These are phyloP conservation scores for Araneus ventricosus DNA, from an alignment of 1,140 invertebrate genomes.

Conservation along the genomic window DNA sequence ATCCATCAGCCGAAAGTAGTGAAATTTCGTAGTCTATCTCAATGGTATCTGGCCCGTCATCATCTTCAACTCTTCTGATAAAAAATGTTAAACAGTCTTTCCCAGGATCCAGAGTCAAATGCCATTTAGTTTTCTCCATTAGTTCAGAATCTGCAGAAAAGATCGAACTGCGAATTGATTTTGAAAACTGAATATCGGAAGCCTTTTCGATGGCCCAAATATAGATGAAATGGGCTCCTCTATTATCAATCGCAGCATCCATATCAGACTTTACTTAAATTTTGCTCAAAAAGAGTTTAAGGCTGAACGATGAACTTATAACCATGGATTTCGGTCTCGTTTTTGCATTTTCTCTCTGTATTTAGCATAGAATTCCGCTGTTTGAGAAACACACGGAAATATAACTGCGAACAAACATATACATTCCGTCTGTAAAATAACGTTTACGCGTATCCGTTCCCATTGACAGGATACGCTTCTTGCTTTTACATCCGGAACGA, in stretches of 20 bases:
- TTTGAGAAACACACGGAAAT: too few relatives aligned
- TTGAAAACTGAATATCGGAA: background rate
- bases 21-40: background rate
- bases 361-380: too few relatives aligned
- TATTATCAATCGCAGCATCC: background rate
- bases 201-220: background rate
- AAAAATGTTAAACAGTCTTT: background rate
- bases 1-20: background rate
- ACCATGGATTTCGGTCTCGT: too few relatives aligned
- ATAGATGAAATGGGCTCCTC: background rate
- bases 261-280: background rate
- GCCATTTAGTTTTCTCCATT: background rate
- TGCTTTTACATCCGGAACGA: too few relatives aligned
- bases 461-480: too few relatives aligned
- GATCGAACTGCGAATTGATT: background rate
- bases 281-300: too few relatives aligned
- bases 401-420: too few relatives aligned
- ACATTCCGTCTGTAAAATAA: too few relatives aligned
- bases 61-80: background rate
- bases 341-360: too few relatives aligned
- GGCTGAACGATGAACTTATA: too few relatives aligned
- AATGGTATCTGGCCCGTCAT: background rate
- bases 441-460: too few relatives aligned
- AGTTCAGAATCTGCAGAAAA: background rate
- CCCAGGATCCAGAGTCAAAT: background rate